Evolutionary conservation across 2,888 invertebrate species (phyloP).

Genomic region (Notocelia uddmanniana): DNA sequence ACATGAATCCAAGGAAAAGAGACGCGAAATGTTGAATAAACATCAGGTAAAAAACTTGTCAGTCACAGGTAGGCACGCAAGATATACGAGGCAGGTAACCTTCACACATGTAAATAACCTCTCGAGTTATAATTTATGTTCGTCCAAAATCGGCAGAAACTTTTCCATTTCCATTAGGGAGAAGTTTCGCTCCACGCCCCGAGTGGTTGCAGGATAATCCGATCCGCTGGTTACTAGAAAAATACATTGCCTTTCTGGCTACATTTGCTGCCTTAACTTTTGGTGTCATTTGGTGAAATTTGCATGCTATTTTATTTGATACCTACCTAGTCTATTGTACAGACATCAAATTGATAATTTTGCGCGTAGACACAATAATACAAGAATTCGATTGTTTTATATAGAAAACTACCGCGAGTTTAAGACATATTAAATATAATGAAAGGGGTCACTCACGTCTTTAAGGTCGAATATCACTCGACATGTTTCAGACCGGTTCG

Average conservation of each 20-base stretch:
- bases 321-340: too few species aligned
- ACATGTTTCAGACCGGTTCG: too few species aligned
- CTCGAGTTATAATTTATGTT: slow-evolving; percentile 43
- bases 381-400: not conserved
- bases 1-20: not conserved
- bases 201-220: slow-evolving; percentile 26
- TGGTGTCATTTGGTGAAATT: slow-evolving; percentile 22
- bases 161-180: slow-evolving; percentile 53
- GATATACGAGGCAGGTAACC: slow-evolving; percentile 32
- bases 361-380: not conserved
- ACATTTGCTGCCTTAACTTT: slow-evolving; percentile 15
- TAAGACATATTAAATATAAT: too few species aligned
- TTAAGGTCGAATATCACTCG: too few species aligned
- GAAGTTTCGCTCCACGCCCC: slow-evolving; percentile 41
- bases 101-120: slow-evolving; percentile 32
- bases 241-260: slow-evolving; percentile 20
- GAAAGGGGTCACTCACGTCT: too few species aligned
- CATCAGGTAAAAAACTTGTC: slow-evolving; percentile 11
- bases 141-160: slow-evolving; percentile 52
- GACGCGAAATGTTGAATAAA: not conserved
- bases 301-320: slow-evolving; percentile 1
- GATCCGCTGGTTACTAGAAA: slow-evolving; percentile 32
- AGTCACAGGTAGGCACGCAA: slow-evolving; percentile 16
- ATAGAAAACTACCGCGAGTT: too few species aligned
- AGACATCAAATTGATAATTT: not conserved